Percentiles rank a stretch among this genome's conserved stretches.
These are phyloP conservation scores for Hydroisotoma schaefferi DNA, from an alignment of 2,888 invertebrate species.

Conservation along the genomic window DNA sequence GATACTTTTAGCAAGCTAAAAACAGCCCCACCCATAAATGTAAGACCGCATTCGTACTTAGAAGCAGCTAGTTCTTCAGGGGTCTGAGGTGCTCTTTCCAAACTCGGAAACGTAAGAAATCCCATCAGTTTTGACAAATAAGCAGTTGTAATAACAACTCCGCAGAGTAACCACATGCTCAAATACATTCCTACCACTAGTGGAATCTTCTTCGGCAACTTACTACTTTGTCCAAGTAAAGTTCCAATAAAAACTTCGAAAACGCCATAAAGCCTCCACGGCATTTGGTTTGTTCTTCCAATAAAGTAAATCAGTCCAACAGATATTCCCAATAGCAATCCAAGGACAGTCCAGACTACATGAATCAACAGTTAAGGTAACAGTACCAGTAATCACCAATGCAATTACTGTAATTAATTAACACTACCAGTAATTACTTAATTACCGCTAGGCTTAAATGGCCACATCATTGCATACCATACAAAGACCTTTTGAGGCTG, in stretches of 20 bases:
- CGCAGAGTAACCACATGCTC: conserved; percentile 17
- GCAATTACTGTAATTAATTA: too few relatives aligned
- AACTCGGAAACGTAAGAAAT: conserved; percentile 22
- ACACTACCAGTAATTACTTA: too few relatives aligned
- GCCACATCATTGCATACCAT: conserved; percentile 25
- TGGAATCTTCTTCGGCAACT: not conserved
- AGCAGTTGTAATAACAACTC: conserved; percentile 11
- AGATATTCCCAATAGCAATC: too few relatives aligned
- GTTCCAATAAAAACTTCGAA: not conserved
- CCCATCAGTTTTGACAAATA: conserved; percentile 28
- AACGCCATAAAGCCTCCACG: too few relatives aligned
- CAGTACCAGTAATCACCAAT: too few relatives aligned
- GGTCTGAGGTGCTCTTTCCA: conserved; percentile 9
- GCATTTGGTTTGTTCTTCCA: too few relatives aligned
- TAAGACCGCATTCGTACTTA: conserved; percentile 22
- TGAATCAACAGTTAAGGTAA: too few relatives aligned
- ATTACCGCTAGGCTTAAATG: conserved; percentile 15
- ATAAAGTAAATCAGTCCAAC: too few relatives aligned
- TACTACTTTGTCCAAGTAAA: conserved; percentile 1
- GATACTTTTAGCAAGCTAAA: conserved; percentile 21
- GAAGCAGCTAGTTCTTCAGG: conserved; percentile 23
- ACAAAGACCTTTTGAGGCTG: conserved; percentile 14
- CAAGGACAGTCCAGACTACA: too few relatives aligned
- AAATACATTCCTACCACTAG: conserved; percentile 6
- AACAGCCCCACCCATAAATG: conserved; percentile 29